Conservation (phyloP, 2,113 vertebrate genomes). For the Cheirogaleus medius region DNA sequence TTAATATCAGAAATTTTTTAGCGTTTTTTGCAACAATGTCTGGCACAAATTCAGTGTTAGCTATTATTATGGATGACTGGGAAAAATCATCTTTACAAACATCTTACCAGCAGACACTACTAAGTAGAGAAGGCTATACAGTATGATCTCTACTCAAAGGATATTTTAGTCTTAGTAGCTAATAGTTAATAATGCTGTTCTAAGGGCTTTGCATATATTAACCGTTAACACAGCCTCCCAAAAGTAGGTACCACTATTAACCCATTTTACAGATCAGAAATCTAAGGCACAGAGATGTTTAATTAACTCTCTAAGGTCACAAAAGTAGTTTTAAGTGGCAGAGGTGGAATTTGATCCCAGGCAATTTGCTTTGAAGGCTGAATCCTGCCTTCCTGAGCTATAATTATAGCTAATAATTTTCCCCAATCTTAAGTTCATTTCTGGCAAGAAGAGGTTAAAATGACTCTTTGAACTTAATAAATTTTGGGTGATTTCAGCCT, state of each 20-base stretch:
- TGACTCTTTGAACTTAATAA: background rate
- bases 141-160: background rate
- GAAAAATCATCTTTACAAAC: background rate
- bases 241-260: background rate
- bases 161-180: background rate
- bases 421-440: background rate
- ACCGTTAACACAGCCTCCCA: background rate
- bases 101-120: background rate
- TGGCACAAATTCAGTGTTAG: background rate
- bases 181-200: constrained; percentile 3
- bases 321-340: background rate
- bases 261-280: background rate
- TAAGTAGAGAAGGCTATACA: background rate
- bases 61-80: background rate
- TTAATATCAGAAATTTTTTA: background rate
- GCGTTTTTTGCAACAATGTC: background rate
- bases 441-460: constrained; percentile 11
- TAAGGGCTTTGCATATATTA: background rate
- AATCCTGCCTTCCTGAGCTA: background rate
- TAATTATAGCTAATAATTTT: background rate
- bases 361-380: background rate
- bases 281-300: background rate
- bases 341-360: background rate
- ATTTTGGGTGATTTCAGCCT: background rate
- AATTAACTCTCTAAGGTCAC: background rate